Conservation (phyloP, 2,113 vertebrate species). For the Gopherus flavomarginatus region DNA sequence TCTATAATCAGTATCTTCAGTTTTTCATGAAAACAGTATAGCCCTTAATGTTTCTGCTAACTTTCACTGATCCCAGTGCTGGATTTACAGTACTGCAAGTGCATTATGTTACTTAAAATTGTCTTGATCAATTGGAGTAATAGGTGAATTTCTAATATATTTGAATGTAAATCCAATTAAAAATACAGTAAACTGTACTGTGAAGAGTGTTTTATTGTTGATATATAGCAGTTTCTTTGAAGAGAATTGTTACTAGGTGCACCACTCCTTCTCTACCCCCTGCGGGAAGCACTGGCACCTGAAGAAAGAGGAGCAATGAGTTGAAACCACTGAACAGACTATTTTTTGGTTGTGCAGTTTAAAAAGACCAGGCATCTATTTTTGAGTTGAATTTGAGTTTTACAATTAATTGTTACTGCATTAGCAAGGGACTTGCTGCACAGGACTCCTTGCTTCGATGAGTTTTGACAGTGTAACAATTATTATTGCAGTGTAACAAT, state of each 20-base stretch:
- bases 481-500: slow-evolving; percentile 8
- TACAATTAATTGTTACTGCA: no score
- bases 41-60: neutral
- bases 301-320: no score
- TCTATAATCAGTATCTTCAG: neutral
- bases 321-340: no score
- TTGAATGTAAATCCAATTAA: neutral
- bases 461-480: neutral
- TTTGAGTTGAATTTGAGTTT: no score
- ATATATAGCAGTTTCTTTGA: neutral
- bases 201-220: neutral
- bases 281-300: no score
- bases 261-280: neutral
- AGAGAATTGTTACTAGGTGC: neutral
- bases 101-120: neutral
- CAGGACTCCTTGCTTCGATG: no score
- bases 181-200: neutral
- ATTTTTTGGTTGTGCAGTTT: no score
- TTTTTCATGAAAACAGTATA: rapidly evolving
- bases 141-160: neutral
- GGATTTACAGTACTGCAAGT: rapidly evolving
- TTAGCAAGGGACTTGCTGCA: no score
- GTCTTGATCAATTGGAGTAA: neutral
- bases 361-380: no score
- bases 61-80: neutral